Conservation (phyloP, 2,797 vertebrate genomes). For the Borostomias antarcticus region DNA sequence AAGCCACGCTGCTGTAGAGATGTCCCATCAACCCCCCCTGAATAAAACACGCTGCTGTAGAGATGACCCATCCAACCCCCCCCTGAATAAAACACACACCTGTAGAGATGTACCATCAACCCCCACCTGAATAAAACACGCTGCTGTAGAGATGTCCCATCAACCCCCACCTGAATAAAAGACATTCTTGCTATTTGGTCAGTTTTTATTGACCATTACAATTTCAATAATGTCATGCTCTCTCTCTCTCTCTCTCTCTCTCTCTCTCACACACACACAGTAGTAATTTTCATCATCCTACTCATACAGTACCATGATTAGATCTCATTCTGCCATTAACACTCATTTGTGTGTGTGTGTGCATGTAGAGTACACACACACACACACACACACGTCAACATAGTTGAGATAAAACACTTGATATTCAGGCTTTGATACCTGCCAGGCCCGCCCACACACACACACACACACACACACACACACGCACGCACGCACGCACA, state of each 20-base stretch:
- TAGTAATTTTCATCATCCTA: too few species aligned
- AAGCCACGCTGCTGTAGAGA: not conserved
- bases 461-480: constrained; percentile 35
- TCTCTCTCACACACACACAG: not conserved
- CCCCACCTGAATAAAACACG: not conserved
- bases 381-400: constrained; percentile 1
- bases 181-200: not conserved
- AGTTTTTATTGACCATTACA: not conserved
- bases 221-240: constrained; percentile 15
- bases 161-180: not conserved
- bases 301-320: too few species aligned
- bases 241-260: not conserved
- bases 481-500: constrained; percentile 26
- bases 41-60: too few species aligned
- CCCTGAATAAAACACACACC: too few species aligned
- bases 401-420: constrained; percentile 30
- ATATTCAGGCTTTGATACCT: constrained; percentile 27
- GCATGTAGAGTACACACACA: too few species aligned
- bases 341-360: too few species aligned
- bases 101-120: too few species aligned
- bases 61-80: too few species aligned
- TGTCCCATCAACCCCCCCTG: not conserved
- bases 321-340: too few species aligned
- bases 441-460: constrained; percentile 28
- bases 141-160: not conserved